These are phyloP conservation scores for Drosophila birchii DNA, from an alignment of 2,888 invertebrate species.

Conservation along the genomic window DNA sequence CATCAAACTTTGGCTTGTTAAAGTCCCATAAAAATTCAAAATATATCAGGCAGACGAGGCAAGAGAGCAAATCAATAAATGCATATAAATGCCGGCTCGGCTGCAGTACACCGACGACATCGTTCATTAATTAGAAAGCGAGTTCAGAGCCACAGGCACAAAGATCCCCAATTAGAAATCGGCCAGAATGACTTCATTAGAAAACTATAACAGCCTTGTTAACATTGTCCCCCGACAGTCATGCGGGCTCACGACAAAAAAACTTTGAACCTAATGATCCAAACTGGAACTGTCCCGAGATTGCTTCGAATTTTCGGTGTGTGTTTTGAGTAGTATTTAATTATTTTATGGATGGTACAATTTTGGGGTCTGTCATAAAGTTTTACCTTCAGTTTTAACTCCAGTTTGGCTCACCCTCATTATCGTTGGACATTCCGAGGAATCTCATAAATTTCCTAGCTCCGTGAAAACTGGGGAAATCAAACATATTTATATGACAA, in stretches of 20 bases:
- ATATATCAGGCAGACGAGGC: slow-evolving; percentile 55
- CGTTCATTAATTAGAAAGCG: slow-evolving; percentile 79
- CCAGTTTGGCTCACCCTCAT: slow-evolving; percentile 23
- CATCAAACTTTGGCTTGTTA: slow-evolving; percentile 73
- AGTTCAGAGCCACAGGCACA: slow-evolving; percentile 22
- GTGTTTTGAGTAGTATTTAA: slow-evolving; percentile 55
- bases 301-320: slow-evolving; percentile 21
- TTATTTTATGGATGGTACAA: slow-evolving; percentile 60
- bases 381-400: slow-evolving; percentile 7
- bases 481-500: slow-evolving; percentile 77
- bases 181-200: slow-evolving; percentile 76
- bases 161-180: slow-evolving; percentile 67
- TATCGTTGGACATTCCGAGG: slow-evolving; percentile 41
- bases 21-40: slow-evolving; percentile 74
- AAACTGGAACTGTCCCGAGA: slow-evolving; percentile 35
- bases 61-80: slow-evolving; percentile 63
- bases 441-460: slow-evolving; percentile 60
- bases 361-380: slow-evolving; percentile 42
- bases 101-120: slow-evolving; percentile 65
- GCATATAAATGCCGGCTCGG: slow-evolving; percentile 66
- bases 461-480: slow-evolving; percentile 44
- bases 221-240: slow-evolving; percentile 69
- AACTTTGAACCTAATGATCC: slow-evolving; percentile 56
- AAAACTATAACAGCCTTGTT: slow-evolving; percentile 80
- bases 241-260: slow-evolving; percentile 58